phyloP scores from a whole-genome alignment of 2,888 invertebrate genomes.

The Sphecodes monilicornis region DNA sequence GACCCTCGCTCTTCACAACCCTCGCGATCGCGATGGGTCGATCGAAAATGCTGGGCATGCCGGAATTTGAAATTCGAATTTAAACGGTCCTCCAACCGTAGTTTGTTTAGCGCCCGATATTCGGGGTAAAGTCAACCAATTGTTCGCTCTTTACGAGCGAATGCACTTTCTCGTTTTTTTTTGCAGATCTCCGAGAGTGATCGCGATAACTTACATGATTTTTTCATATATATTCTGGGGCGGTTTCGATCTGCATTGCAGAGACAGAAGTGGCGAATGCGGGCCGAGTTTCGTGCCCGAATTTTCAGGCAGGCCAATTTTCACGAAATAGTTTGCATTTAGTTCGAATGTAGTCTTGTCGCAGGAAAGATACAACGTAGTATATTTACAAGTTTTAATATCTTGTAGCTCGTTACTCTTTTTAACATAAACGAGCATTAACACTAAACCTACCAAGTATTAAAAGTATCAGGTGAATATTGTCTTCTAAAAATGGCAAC shows the following conservation, averaged over 20 bases:
- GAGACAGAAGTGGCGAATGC: neutral
- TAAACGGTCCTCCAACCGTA: neutral
- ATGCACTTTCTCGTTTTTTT: neutral
- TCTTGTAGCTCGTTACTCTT: neutral
- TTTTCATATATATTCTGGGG: slow-evolving; percentile 2
- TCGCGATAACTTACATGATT: slow-evolving; percentile 18
- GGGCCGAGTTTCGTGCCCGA: neutral
- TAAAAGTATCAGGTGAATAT: too few relatives aligned
- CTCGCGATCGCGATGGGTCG: slow-evolving; percentile 43
- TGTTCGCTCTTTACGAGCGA: neutral
- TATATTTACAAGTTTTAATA: neutral
- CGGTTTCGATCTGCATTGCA: slow-evolving; percentile 18
- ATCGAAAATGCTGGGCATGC: slow-evolving; percentile 41
- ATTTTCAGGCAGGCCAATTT: neutral
- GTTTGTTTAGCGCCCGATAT: slow-evolving; percentile 26
- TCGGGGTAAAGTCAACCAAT: neutral
- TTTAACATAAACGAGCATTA: too few relatives aligned
- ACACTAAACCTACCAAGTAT: too few relatives aligned
- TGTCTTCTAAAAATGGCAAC: too few relatives aligned
- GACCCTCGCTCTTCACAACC: neutral
- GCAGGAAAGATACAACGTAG: neutral
- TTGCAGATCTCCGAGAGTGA: neutral
- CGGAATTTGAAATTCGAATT: slow-evolving; percentile 51
- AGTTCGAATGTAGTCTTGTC: neutral
- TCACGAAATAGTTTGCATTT: neutral